These are phyloP conservation scores for Ladona fulva DNA, from an alignment of 1,140 invertebrate species.

Conservation along the genomic window DNA sequence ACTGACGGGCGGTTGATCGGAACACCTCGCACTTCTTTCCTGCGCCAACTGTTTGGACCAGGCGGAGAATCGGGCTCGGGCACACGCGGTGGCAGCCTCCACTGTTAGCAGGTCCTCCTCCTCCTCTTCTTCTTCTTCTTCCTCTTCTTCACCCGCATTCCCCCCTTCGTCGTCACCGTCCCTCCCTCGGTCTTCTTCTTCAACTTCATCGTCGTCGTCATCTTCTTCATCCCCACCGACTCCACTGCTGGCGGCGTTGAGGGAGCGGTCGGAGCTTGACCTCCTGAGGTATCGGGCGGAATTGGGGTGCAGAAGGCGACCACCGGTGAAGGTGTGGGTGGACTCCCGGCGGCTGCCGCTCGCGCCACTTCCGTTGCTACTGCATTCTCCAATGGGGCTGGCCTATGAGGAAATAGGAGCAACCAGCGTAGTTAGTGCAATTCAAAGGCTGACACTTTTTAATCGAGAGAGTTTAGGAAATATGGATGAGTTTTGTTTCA, in stretches of 20 bases:
- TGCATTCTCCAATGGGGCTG: constrained; percentile 43
- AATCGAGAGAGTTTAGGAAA: too few species aligned
- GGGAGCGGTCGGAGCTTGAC: constrained; percentile 35
- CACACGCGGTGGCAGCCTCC: neutral
- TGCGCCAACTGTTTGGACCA: neutral
- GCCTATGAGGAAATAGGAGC: constrained; percentile 36
- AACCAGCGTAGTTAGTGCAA: too few species aligned
- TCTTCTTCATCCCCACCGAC: neutral
- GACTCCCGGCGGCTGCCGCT: constrained; percentile 39
- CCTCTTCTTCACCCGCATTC: constrained; percentile 17
- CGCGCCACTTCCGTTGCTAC: constrained; percentile 36
- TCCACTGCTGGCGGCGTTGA: constrained; percentile 32
- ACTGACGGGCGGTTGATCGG: neutral
- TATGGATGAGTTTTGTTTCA: too few species aligned
- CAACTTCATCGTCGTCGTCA: constrained; percentile 27
- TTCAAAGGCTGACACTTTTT: too few species aligned
- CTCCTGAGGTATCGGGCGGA: constrained; percentile 49
- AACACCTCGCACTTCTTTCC: neutral
- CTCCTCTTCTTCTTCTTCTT: neutral
- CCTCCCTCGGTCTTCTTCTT: constrained; percentile 26
- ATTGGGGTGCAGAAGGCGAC: constrained; percentile 53
- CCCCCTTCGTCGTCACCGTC: constrained; percentile 37
- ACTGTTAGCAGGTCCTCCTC: neutral
- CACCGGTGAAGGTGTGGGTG: constrained; percentile 36
- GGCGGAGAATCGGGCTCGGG: neutral